A percentile compares a stretch with the other conserved stretches of the same genome.
These are phyloP conservation scores for Laothoe populi DNA, from an alignment of 2,888 invertebrate genomes.

Conservation along the genomic window DNA sequence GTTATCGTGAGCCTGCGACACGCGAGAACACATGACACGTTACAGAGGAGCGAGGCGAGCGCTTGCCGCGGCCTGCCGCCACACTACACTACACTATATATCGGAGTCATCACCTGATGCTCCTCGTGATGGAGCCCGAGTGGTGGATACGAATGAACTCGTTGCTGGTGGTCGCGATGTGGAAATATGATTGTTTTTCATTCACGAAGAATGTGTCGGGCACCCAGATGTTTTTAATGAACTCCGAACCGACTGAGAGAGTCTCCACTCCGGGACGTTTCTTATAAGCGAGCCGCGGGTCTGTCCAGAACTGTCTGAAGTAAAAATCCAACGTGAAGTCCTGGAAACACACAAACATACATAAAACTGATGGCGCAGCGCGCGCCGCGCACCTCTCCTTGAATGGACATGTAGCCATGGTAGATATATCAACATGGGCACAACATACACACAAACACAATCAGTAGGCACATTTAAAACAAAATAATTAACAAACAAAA, in stretches of 20 bases:
- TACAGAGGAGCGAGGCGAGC: conserved; percentile 16
- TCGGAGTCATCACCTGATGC: conserved; percentile 88
- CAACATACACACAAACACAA: conserved; percentile 6
- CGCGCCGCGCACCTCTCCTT: conserved; percentile 20
- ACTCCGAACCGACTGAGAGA: conserved; percentile 95
- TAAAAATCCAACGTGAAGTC: conserved; percentile 98
- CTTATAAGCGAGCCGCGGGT: conserved; percentile 95
- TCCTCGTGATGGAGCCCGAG: conserved; percentile 95
- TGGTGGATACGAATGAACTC: conserved; percentile 97
- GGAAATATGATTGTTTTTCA: conserved; percentile 99
- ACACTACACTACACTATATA: conserved; percentile 13
- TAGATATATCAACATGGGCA: not conserved
- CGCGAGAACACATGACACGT: conserved; percentile 22
- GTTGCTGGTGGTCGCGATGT: conserved; percentile 99
- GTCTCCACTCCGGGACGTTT: conserved; percentile 93
- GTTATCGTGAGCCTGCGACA: conserved; percentile 93
- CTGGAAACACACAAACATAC: conserved; percentile 69
- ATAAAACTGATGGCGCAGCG: conserved; percentile 20
- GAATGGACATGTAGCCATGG: not conserved
- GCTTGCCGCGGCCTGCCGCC: not conserved
- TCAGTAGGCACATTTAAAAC: conserved; percentile 4
- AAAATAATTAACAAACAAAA: conserved; percentile 16
- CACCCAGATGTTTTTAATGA: conserved; percentile 98
- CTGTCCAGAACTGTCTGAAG: conserved; percentile 98
- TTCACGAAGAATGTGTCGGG: conserved; percentile 99